Percentiles rank a stretch among this genome's conserved stretches.
Evolutionary conservation across 2,113 vertebrate species (phyloP).

Genomic region (Chaetorhynchus papuensis): DNA sequence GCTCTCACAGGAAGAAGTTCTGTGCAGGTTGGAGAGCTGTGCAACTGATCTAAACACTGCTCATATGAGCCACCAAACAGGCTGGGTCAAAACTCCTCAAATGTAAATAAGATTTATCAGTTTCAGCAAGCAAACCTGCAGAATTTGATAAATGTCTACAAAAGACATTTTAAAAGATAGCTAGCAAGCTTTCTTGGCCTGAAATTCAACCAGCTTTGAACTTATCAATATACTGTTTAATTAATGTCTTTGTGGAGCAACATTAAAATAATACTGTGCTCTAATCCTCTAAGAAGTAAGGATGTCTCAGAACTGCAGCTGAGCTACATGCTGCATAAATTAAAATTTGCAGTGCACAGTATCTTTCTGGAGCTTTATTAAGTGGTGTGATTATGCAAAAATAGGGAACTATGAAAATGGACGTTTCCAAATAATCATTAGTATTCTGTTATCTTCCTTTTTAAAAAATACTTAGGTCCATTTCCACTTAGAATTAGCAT

Average conservation of each 20-base stretch:
- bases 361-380: conserved; percentile 45
- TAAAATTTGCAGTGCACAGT: conserved; percentile 29
- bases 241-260: neutral
- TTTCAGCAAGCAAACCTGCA: conserved; percentile 24
- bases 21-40: neutral
- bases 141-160: conserved; percentile 33
- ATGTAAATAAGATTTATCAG: conserved; percentile 35
- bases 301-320: neutral
- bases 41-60: neutral
- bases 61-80: neutral
- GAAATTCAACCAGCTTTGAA: neutral
- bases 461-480: neutral
- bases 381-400: conserved; percentile 56
- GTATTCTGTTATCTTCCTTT: neutral
- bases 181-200: conserved; percentile 16
- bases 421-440: neutral
- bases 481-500: conserved; percentile 23
- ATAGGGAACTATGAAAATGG: conserved; percentile 3
- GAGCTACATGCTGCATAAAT: conserved; percentile 51
- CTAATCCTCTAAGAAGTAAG: conserved; percentile 57
- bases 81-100: neutral
- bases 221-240: neutral
- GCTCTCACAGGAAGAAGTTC: neutral
- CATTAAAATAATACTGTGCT: neutral
- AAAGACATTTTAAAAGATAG: conserved; percentile 17